Evolutionary conservation across 2,888 invertebrate genomes (phyloP).

Genomic region (Galeruca laticollis): DNA sequence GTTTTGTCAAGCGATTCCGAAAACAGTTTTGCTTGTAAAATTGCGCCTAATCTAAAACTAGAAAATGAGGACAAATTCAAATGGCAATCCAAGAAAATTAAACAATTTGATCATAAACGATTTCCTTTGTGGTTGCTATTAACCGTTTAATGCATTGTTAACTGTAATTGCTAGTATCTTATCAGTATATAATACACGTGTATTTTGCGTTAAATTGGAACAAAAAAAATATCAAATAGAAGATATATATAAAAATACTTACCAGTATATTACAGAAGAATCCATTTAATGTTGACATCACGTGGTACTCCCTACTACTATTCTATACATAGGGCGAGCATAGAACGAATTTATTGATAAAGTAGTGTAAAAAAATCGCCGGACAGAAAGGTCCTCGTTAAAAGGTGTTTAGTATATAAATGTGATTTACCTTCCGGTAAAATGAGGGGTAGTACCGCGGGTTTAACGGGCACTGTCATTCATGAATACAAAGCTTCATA

Average conservation of each 20-base stretch:
- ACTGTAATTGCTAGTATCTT: slow-evolving; percentile 19
- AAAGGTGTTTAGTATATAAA: slow-evolving; percentile 3
- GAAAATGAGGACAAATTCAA: slow-evolving; percentile 31
- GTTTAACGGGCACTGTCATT: slow-evolving; percentile 70
- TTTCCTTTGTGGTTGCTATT: slow-evolving; percentile 27
- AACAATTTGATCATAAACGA: slow-evolving; percentile 28
- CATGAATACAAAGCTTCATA: slow-evolving; percentile 55
- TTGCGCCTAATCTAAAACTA: slow-evolving; percentile 8
- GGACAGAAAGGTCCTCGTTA: slow-evolving; percentile 10
- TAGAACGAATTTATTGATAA: slow-evolving; percentile 44
- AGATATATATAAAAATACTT: slow-evolving; percentile 2
- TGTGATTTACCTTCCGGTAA: slow-evolving; percentile 41
- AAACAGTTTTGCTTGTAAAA: not conserved
- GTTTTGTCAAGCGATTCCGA: not conserved
- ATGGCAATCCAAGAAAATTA: slow-evolving; percentile 29
- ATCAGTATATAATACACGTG: slow-evolving; percentile 1
- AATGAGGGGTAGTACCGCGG: slow-evolving; percentile 79
- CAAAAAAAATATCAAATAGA: not conserved
- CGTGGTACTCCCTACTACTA: slow-evolving; percentile 39
- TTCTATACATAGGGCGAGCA: slow-evolving; percentile 49
- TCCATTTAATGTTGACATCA: slow-evolving; percentile 30
- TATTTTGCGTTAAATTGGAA: slow-evolving; percentile 1
- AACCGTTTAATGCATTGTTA: slow-evolving; percentile 28
- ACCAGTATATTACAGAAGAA: not conserved
- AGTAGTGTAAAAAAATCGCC: slow-evolving; percentile 39